Evolutionary conservation across 1,140 invertebrate species (phyloP).

Genomic region (Phthorimaea operculella): DNA sequence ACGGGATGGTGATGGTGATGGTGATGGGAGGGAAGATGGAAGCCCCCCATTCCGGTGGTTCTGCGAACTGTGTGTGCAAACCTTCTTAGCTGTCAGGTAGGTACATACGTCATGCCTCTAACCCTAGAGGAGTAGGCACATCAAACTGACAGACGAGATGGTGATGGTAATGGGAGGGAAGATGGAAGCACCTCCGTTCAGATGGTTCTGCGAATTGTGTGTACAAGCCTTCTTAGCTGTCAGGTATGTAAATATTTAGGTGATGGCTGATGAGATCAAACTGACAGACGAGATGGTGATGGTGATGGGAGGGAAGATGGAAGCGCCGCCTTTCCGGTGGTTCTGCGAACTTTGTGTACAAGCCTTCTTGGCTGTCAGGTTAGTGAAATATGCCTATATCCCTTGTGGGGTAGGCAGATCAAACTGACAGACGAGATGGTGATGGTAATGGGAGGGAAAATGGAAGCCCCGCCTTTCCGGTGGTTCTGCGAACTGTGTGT

Average conservation of each 20-base stretch:
- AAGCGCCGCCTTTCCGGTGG: slow-evolving; percentile 96
- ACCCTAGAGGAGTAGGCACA: no score
- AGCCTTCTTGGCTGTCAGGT: slow-evolving; percentile 95
- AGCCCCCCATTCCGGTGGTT: slow-evolving; percentile 97
- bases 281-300: slow-evolving; percentile 99
- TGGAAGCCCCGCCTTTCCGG: slow-evolving; percentile 95
- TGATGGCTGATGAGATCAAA: no score
- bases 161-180: slow-evolving; percentile 99
- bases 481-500: slow-evolving; percentile 99
- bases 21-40: slow-evolving; percentile 99
- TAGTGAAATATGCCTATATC: no score
- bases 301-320: slow-evolving; percentile 99
- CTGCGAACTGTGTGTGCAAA: slow-evolving; percentile 96
- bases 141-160: slow-evolving; percentile 99
- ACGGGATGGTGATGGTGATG: slow-evolving; percentile 99
- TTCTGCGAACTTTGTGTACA: slow-evolving; percentile 98
- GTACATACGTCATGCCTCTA: no score
- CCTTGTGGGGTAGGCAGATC: no score
- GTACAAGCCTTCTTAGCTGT: slow-evolving; percentile 97
- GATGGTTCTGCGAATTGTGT: slow-evolving; percentile 98
- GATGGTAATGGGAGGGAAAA: slow-evolving; percentile 99
- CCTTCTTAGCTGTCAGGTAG: slow-evolving; percentile 96
- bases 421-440: slow-evolving; percentile 99
- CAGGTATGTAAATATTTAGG: no score
- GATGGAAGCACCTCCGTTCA: slow-evolving; percentile 95